phyloP scores from a whole-genome alignment of 2,113 vertebrate genomes.

The Capreolus pygargus region DNA sequence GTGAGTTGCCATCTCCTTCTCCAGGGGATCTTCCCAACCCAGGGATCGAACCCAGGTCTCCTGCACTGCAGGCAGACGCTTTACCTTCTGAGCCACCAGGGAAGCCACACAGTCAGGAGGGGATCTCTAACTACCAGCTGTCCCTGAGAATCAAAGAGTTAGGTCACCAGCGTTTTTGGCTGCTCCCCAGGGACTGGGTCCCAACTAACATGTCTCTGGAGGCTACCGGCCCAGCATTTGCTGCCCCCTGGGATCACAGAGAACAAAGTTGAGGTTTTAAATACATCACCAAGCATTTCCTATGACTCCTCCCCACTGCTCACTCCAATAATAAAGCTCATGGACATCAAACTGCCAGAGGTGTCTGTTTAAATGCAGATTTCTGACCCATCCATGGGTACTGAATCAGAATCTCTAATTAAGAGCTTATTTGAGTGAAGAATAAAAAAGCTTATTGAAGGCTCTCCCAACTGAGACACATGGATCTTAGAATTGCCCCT shows the following conservation, averaged over 20 bases:
- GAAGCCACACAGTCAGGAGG: not conserved
- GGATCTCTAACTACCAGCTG: not conserved
- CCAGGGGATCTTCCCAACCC: not conserved
- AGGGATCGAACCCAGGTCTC: accelerated
- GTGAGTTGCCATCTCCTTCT: not conserved
- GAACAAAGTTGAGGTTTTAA: not conserved
- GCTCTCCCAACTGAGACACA: not conserved
- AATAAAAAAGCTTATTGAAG: not conserved
- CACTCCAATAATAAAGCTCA: not conserved
- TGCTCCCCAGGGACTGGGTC: not conserved
- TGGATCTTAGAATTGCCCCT: not conserved
- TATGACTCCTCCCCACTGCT: not conserved
- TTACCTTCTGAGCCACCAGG: not conserved
- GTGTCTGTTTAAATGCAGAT: not conserved
- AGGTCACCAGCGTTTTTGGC: not conserved
- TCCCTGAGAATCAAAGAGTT: not conserved
- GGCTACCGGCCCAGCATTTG: not conserved
- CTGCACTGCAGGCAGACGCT: not conserved
- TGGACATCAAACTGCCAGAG: accelerated
- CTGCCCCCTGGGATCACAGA: not conserved
- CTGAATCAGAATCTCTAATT: not conserved
- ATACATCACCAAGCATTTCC: not conserved
- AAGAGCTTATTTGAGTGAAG: not conserved
- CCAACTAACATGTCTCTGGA: not conserved
- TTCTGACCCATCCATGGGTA: too few species aligned